Evolutionary conservation across 2,888 invertebrate genomes (phyloP), one percentile per base, ranked within the genome.

Genomic region (Perithous albicinctus): DNA sequence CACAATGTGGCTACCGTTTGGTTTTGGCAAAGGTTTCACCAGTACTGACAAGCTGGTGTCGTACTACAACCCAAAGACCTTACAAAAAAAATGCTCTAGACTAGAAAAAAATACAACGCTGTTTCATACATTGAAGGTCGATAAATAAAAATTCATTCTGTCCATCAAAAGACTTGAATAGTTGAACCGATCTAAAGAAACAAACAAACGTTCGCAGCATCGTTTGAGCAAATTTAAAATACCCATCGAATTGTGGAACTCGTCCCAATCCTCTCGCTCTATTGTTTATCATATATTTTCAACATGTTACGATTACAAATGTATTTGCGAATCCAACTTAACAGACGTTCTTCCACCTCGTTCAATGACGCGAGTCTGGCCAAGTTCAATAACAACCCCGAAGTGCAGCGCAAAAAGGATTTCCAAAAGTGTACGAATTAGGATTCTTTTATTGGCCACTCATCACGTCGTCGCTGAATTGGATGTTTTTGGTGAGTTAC

Each of bases 401-500:
- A 41, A 63, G 41, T 41, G 63, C 20, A 8, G 18, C 18, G 15
- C 59, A 2, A 4, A 2, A 4, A 35, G 32, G 32, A 32, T 59
- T 32, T 32, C 59, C 35, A 41, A 70, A 18, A 74, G 69, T 35
- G 64, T 69, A 64, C 78, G n/a, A 82, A 82, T 82, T 70, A 78
- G 78, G 81, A 82, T 82, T 82, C 81, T 70, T 78, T 59, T 56
- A 70, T 78, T 74, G n/a, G 76, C 46, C 35, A 18, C 70, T 76
- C 72, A 20, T 76, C 66, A 38, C 29, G 61, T 38, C 46, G 51
- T 64, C 70, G 38, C 35, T 67, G 74, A 23, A 46, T 78, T 46
- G 74, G 63, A 35, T 61, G 66, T 73, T n/a, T 73, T 64, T 67
- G 64, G 35, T 74, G 67, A 78, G 41, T 75, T 82, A 74, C 59